Evolutionary conservation across 2,113 vertebrate genomes (phyloP).

Genomic region (Baryphthengus martii): DNA sequence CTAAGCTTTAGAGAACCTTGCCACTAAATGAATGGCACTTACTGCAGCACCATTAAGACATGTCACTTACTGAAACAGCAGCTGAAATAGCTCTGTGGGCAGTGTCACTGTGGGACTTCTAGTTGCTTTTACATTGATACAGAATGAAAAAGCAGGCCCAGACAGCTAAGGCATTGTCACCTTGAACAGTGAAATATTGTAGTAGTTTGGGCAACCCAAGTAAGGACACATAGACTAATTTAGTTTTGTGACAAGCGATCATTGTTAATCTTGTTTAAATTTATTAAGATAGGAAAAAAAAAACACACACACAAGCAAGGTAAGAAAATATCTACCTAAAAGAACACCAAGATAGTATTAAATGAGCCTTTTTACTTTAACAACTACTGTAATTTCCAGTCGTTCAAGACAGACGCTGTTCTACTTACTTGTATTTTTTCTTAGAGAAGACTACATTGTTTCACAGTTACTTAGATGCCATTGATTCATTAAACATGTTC

Average conservation of each 20-base stretch:
- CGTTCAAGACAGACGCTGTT: not conserved
- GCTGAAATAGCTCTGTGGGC: not conserved
- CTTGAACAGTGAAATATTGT: not conserved
- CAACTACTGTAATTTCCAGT: not conserved
- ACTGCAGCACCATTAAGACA: not conserved
- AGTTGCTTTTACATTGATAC: accelerated
- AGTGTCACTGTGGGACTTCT: not conserved
- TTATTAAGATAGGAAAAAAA: not conserved
- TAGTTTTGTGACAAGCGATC: not conserved
- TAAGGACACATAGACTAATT: not conserved
- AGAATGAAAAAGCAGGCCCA: not conserved
- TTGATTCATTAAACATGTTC: not conserved
- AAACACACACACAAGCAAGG: not conserved
- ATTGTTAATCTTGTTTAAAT: not conserved
- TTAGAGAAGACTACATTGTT: not conserved
- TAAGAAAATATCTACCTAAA: not conserved
- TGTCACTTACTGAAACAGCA: not conserved
- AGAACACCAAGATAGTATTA: not conserved
- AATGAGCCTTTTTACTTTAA: not conserved
- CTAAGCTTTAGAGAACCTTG: not conserved
- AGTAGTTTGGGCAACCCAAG: not conserved
- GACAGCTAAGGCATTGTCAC: not conserved
- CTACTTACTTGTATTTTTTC: not conserved
- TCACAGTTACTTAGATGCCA: not conserved
- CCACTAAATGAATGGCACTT: not conserved